These are phyloP conservation scores for Suillia variegata DNA, from an alignment of 2,888 invertebrate genomes.

Conservation along the genomic window DNA sequence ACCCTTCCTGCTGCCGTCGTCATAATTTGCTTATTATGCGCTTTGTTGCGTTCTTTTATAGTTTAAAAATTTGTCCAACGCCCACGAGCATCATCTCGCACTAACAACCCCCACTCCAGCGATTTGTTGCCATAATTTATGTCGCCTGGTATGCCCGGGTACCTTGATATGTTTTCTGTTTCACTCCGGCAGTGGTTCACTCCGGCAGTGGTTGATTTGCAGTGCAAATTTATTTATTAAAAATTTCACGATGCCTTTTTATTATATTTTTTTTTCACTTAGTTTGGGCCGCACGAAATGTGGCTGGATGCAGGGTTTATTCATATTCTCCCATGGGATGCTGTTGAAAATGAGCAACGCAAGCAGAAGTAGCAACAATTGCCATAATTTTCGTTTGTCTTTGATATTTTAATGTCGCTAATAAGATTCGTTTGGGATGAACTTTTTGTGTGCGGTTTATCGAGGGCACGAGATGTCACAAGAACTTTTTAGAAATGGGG, in stretches of 20 bases:
- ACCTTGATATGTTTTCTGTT: too few species aligned
- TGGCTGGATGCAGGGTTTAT: background rate
- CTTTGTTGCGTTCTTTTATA: constrained; percentile 49
- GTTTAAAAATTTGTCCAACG: constrained; percentile 48
- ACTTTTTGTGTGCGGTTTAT: background rate
- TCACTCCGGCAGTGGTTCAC: too few species aligned
- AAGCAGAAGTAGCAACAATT: constrained; percentile 24
- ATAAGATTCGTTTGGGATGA: constrained; percentile 47
- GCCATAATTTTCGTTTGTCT: constrained; percentile 39
- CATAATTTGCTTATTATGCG: constrained; percentile 59
- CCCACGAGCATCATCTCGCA: constrained; percentile 5
- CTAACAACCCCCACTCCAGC: background rate
- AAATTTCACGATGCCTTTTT: constrained; percentile 43
- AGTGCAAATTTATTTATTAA: constrained; percentile 58
- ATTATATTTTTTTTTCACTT: constrained; percentile 45
- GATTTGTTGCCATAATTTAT: constrained; percentile 51
- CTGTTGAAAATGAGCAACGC: constrained; percentile 19
- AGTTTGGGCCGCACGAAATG: constrained; percentile 22
- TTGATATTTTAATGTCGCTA: constrained; percentile 59
- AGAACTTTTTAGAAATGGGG: background rate
- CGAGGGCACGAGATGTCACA: background rate
- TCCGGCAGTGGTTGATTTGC: constrained; percentile 49
- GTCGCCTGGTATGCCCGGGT: constrained; percentile 54
- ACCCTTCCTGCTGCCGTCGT: constrained; percentile 23
- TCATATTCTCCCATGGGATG: constrained; percentile 14